Conservation (phyloP, 2,797 vertebrate species). For the Tapera naevia region DNA sequence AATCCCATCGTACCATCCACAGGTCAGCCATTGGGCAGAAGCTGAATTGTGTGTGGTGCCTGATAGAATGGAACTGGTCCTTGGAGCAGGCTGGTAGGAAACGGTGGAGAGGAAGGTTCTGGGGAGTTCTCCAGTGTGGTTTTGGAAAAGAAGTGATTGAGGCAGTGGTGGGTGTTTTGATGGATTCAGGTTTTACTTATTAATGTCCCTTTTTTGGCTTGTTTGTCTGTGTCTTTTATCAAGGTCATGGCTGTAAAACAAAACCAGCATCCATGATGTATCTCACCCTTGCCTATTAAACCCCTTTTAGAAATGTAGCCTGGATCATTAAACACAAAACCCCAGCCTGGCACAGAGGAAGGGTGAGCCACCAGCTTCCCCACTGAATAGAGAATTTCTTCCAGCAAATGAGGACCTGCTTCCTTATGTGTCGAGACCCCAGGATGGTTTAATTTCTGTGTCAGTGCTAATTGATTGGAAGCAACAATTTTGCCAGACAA, state of each 20-base stretch:
- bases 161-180: not conserved
- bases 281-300: conserved; percentile 19
- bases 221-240: conserved; percentile 34
- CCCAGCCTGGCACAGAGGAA: not conserved
- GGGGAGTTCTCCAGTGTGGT: not conserved
- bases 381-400: not conserved
- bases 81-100: not conserved
- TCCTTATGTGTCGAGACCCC: conserved; percentile 1
- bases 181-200: conserved; percentile 15
- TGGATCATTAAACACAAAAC: not conserved
- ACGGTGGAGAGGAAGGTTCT: not conserved
- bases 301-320: not conserved
- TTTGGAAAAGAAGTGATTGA: accelerated
- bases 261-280: not conserved
- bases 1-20: accelerated
- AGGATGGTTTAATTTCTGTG: conserved; percentile 58
- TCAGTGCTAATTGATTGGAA: conserved; percentile 76
- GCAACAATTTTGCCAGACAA: conserved; percentile 71
- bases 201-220: not conserved
- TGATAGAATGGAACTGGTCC: not conserved
- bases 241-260: conserved; percentile 26
- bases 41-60: accelerated
- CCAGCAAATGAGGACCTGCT: not conserved
- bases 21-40: not conserved
- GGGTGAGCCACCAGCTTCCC: not conserved